Percentiles rank a stretch among this genome's conserved stretches.
Evolutionary conservation across 2,888 invertebrate species (phyloP).

Genomic region (Cataglyphis rosenhaueri): DNA sequence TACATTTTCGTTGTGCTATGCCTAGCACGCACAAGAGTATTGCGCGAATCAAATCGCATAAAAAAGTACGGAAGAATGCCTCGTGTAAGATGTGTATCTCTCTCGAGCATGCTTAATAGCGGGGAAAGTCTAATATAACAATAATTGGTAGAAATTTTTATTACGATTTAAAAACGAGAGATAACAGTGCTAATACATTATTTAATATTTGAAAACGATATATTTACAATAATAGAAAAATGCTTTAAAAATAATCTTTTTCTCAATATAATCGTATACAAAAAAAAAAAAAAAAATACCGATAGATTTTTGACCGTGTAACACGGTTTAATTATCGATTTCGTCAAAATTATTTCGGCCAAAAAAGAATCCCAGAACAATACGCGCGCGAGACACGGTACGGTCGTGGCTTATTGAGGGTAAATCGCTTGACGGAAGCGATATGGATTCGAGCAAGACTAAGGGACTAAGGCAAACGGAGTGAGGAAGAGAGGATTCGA

Average conservation of each 20-base stretch:
- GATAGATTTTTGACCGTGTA: background rate
- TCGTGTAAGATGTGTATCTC: constrained; percentile 29
- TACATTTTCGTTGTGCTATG: constrained; percentile 28
- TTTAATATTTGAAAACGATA: background rate
- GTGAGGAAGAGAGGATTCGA: constrained; percentile 64
- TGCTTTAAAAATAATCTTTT: background rate
- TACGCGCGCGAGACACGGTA: constrained; percentile 36
- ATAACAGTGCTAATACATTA: background rate
- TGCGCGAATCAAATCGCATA: constrained; percentile 9
- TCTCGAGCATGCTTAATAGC: constrained; percentile 29
- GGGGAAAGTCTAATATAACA: constrained; percentile 31
- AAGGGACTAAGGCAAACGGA: constrained; percentile 59
- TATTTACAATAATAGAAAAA: background rate
- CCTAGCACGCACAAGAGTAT: background rate
- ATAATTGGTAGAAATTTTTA: constrained; percentile 44
- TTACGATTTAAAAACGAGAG: constrained; percentile 6
- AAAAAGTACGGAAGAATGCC: constrained; percentile 8
- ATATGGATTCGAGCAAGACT: constrained; percentile 60
- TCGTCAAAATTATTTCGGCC: background rate
- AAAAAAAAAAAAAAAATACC: background rate
- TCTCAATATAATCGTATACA: background rate
- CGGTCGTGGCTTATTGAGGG: constrained; percentile 49
- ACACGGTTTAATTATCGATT: background rate
- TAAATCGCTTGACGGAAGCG: constrained; percentile 42
- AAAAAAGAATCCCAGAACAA: constrained; percentile 17